Percentiles rank a stretch among this genome's conserved stretches.
phyloP scores from a whole-genome alignment of 2,113 vertebrate genomes.

The Erpornis zantholeuca region DNA sequence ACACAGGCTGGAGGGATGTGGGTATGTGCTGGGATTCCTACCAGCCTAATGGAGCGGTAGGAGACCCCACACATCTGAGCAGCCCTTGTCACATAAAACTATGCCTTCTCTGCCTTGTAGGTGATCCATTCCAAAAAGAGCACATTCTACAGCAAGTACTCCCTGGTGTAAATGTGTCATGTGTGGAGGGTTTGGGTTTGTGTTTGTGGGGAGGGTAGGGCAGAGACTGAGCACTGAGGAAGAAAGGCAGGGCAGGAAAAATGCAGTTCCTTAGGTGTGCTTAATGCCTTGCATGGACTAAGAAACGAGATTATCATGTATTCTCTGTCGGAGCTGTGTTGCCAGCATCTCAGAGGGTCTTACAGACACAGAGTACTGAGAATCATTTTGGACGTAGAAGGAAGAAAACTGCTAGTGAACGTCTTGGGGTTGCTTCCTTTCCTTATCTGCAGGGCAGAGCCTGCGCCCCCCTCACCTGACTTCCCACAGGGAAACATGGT shows the following conservation, averaged over 20 bases:
- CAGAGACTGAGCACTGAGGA: background rate
- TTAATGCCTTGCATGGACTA: background rate
- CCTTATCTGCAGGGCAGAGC: background rate
- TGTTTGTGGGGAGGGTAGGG: background rate
- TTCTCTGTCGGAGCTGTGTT: background rate
- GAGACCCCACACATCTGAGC: background rate
- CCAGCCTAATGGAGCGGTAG: background rate
- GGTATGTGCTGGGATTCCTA: background rate
- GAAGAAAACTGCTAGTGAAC: background rate
- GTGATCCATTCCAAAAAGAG: background rate
- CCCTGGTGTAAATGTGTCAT: background rate
- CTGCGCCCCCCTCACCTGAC: background rate
- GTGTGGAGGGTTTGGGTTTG: background rate
- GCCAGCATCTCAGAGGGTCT: background rate
- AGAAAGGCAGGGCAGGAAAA: background rate
- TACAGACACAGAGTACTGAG: background rate
- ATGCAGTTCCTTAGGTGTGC: background rate
- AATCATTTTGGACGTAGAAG: background rate
- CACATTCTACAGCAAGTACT: background rate
- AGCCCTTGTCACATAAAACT: background rate
- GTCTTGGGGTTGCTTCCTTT: background rate
- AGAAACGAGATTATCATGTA: background rate
- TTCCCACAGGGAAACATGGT: background rate
- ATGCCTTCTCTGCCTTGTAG: background rate
- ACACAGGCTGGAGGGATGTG: accelerated